A percentile compares a stretch with the other conserved stretches of the same genome.
phyloP scores from a whole-genome alignment of 92 coral and sea anemone genomes.

The Bergia puertoricense region DNA sequence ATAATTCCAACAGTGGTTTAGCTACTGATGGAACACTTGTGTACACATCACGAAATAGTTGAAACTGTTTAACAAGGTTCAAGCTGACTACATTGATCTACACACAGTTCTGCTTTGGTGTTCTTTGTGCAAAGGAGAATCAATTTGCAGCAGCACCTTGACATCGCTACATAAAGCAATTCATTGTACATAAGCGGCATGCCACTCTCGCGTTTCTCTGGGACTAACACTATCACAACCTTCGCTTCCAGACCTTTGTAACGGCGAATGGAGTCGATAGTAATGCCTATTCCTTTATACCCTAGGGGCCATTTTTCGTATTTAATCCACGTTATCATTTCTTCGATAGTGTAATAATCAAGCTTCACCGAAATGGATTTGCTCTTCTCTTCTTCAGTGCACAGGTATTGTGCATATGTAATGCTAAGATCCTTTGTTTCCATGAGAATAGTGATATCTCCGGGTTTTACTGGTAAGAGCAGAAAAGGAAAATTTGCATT shows the following conservation, averaged over 20 bases:
- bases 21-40: no score
- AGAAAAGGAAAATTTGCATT: background rate
- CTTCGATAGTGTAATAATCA: background rate
- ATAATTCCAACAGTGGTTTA: no score
- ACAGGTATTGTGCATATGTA: background rate
- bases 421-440: background rate
- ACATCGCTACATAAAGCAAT: slow-evolving; percentile 19
- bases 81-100: no score
- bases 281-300: slow-evolving; percentile 12
- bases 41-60: no score
- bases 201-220: background rate
- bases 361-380: background rate
- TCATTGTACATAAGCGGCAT: background rate
- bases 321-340: background rate
- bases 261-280: slow-evolving; percentile 29
- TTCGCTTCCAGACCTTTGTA: slow-evolving; percentile 38
- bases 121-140: background rate
- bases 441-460: background rate
- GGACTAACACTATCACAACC: slow-evolving; percentile 26
- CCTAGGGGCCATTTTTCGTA: background rate
- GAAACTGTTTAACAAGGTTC: no score
- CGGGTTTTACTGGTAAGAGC: background rate
- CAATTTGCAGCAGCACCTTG: slow-evolving; percentile 28
- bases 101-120: background rate
- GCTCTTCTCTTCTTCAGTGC: background rate